These are phyloP conservation scores for Eupithecia inturbata DNA, from an alignment of 2,888 invertebrate species.

Conservation along the genomic window DNA sequence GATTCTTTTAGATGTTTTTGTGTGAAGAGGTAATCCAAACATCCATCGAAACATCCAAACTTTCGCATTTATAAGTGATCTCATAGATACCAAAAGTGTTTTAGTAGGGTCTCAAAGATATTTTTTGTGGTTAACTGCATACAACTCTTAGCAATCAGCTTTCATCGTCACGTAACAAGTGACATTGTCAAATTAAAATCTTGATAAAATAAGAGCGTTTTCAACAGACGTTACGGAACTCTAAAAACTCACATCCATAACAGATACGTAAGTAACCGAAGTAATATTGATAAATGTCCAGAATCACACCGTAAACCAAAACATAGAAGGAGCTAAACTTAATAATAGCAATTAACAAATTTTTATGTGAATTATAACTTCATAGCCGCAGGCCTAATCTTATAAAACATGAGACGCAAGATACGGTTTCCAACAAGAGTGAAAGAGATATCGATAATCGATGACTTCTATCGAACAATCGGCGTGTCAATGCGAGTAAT, in stretches of 20 bases:
- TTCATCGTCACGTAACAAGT: not conserved
- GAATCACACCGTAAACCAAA: constrained; percentile 66
- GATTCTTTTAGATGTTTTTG: too few species aligned
- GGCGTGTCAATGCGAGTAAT: constrained; percentile 65
- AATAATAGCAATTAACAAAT: constrained; percentile 78
- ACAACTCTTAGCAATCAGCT: too few species aligned
- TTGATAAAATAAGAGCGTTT: not conserved
- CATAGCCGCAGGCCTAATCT: constrained; percentile 67
- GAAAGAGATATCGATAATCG: constrained; percentile 62
- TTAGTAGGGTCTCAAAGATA: too few species aligned
- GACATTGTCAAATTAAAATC: not conserved
- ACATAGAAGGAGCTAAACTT: constrained; percentile 67
- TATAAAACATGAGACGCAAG: constrained; percentile 57
- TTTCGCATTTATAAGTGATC: too few species aligned
- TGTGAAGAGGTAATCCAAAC: too few species aligned
- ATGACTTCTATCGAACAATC: constrained; percentile 69
- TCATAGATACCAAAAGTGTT: too few species aligned
- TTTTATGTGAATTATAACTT: constrained; percentile 76
- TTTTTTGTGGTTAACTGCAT: too few species aligned
- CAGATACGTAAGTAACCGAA: constrained; percentile 58
- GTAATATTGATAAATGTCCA: constrained; percentile 69
- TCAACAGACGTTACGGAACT: constrained; percentile 42
- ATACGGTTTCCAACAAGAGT: constrained; percentile 31
- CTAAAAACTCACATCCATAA: constrained; percentile 49
- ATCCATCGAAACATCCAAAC: too few species aligned